Conservation (phyloP, 2,797 vertebrate genomes). For the Sebastes ruberrimus region DNA sequence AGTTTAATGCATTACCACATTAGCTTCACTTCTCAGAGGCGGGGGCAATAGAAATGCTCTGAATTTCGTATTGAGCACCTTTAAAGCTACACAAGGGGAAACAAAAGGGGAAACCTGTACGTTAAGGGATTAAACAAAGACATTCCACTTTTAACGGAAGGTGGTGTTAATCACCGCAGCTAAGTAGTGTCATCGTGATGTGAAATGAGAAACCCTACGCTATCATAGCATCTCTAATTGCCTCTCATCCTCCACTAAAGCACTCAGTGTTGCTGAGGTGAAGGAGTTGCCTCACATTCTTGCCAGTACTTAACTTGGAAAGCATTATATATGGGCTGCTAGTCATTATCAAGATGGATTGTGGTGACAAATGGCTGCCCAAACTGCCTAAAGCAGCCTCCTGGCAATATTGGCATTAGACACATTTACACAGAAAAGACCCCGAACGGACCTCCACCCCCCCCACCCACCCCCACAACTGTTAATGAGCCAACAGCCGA, state of each 20-base stretch:
- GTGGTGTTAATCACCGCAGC: conserved; percentile 25
- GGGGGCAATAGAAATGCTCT: neutral
- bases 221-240: conserved; percentile 64
- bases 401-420: conserved; percentile 72
- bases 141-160: conserved; percentile 16
- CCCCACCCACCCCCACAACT: conserved; percentile 38
- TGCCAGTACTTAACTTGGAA: conserved; percentile 59
- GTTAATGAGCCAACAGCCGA: conserved; percentile 76
- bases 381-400: conserved; percentile 71
- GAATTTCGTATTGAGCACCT: neutral
- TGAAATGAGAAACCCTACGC: conserved; percentile 23
- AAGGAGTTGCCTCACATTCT: conserved; percentile 57
- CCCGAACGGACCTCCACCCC: conserved; percentile 28
- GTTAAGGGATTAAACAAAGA: conserved; percentile 10
- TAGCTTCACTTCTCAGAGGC: too few relatives aligned
- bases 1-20: too few relatives aligned
- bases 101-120: neutral
- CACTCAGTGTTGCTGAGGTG: conserved; percentile 45
- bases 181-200: conserved; percentile 33
- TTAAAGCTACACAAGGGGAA: neutral
- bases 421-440: conserved; percentile 70
- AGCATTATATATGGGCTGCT: conserved; percentile 72
- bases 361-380: conserved; percentile 77
- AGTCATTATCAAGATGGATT: conserved; percentile 81
- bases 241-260: conserved; percentile 51